Base-by-base conservation (phyloP, 2,797 vertebrate species). In the Hozukius guyotensis region DNA sequence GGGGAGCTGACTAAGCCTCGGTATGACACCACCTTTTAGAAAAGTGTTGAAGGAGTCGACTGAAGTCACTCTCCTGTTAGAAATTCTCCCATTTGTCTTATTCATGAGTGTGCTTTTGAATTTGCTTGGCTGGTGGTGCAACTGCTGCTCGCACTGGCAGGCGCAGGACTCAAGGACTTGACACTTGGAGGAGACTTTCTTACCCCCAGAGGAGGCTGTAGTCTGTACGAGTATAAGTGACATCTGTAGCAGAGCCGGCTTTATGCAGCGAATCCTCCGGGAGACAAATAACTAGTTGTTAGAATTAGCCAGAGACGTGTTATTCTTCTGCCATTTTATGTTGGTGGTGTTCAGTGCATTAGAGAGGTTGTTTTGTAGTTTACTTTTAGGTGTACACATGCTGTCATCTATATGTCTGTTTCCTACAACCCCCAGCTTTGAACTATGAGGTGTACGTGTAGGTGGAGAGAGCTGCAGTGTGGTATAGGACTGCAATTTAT, bases 21-120 rank as follows among this genome's bases (percentile, higher is more conserved):
- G 57, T 86, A n/a, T 72, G 86, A 87, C 83, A 82, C 75, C 66
- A 63, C 73, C 78, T 84, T 82, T 84, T 62, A 24, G 68, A 64
- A 82, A 85, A 87, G 84, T 69, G 75, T 78, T 71, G 80, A 81
- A 81, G 76, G 83, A 88, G 75, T 80, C 31, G 24, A 82, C 61
- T 77, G 83, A 85, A 90, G 83, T 87, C 83, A 46, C 56, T 78
- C 76, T 75, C 61, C 64, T 70, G 78, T 75, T 82, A 68, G 66
- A 86, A 90, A 83, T 67, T 64, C 83, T 69, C 57, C 77, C 75
- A 81, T 87, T 91, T 91, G 87, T 89, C 87, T 88, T 86, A 88
- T 90, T 87, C 79, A 80, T 87, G 81, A 78, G 82, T 78, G 75
- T 78, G 75, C 70, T 68, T 91, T 86, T 86, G 76, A 91, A 87